These are phyloP conservation scores for Osmerus mordax DNA, from an alignment of 2,113 vertebrate species.

Conservation along the genomic window DNA sequence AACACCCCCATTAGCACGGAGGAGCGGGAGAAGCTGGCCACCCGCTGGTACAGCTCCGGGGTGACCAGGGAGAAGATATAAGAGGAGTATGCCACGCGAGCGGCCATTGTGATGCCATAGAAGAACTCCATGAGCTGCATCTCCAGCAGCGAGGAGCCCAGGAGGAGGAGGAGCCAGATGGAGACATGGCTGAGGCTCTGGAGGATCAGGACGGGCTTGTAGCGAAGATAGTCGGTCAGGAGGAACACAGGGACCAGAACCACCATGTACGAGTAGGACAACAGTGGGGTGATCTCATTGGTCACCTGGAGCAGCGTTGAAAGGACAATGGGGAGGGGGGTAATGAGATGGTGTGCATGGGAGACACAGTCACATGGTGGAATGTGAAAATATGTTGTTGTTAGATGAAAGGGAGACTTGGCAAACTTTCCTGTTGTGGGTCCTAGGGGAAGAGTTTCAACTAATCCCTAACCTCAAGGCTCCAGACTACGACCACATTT, in stretches of 20 bases:
- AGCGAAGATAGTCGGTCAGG: conserved; percentile 87
- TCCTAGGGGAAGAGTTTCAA: too few relatives aligned
- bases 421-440: too few relatives aligned
- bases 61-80: conserved; percentile 92
- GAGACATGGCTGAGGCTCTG: conserved; percentile 85
- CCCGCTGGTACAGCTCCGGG: conserved; percentile 80
- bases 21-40: conserved; percentile 86
- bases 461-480: too few relatives aligned
- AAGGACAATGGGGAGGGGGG: not conserved
- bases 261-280: conserved; percentile 89
- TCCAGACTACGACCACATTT: too few relatives aligned
- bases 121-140: conserved; percentile 98
- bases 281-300: conserved; percentile 85
- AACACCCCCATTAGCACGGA: conserved; percentile 88
- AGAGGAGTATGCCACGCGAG: conserved; percentile 93
- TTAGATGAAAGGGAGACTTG: too few relatives aligned
- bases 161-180: conserved; percentile 85
- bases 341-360: not conserved
- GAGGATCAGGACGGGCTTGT: conserved; percentile 90
- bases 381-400: too few relatives aligned
- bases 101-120: conserved; percentile 89
- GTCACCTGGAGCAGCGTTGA: conserved; percentile 76
- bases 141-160: conserved; percentile 71
- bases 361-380: not conserved
- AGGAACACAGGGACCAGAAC: conserved; percentile 90